A percentile compares a stretch with the other conserved stretches of the same genome.
Conservation (phyloP, 2,113 vertebrate species). For the Peucedramus taeniatus region DNA sequence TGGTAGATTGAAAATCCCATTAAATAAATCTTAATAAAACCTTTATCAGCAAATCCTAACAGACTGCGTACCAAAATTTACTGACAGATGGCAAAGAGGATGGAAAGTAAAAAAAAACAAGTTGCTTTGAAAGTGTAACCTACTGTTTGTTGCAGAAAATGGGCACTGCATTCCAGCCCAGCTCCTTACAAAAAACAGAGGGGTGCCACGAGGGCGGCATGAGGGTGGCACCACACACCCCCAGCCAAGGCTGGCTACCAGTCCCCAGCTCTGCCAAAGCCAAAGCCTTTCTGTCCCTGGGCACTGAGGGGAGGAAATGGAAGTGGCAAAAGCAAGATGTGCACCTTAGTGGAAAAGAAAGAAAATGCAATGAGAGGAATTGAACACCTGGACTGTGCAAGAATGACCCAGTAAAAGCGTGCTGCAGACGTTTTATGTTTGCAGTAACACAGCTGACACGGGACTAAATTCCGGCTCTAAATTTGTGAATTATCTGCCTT, state of each 20-base stretch:
- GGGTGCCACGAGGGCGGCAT: accelerated
- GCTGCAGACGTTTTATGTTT: not conserved
- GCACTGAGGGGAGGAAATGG: not conserved
- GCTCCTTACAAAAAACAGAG: not conserved
- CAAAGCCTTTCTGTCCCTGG: not conserved
- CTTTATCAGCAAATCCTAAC: constrained; percentile 19
- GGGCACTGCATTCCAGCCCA: not conserved
- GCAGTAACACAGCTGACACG: not conserved
- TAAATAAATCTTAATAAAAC: constrained; percentile 57
- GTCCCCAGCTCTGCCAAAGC: not conserved
- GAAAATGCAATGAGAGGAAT: not conserved
- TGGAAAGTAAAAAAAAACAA: constrained; percentile 6
- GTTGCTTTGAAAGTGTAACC: not conserved
- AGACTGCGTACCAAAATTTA: not conserved
- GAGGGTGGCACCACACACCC: accelerated
- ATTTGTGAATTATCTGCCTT: not conserved
- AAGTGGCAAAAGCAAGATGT: not conserved
- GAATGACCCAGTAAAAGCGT: not conserved
- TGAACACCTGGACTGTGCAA: not conserved
- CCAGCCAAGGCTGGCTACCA: not conserved
- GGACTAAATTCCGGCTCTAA: not conserved
- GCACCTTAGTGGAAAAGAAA: not conserved
- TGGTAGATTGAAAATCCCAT: constrained; percentile 31
- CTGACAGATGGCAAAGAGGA: constrained; percentile 53
- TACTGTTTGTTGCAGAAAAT: not conserved